These are phyloP conservation scores for Pelobates cultripes DNA, from an alignment of 2,797 vertebrate species.

Conservation along the genomic window DNA sequence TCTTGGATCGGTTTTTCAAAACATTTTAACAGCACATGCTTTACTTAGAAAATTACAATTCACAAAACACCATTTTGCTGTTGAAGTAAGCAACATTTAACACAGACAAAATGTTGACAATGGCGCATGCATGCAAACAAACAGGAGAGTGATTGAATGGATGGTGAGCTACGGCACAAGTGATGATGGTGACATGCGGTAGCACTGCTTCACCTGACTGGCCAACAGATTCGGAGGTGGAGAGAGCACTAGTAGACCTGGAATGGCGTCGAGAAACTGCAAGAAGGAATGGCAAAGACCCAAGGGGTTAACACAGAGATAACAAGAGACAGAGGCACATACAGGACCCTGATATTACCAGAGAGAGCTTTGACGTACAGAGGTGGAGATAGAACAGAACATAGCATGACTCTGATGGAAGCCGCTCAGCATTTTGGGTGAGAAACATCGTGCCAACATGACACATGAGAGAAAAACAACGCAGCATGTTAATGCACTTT, in stretches of 20 bases:
- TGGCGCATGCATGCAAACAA: neutral
- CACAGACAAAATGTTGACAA: neutral
- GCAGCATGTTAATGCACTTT: slow-evolving; percentile 3
- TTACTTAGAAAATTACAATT: neutral
- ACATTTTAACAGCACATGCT: neutral
- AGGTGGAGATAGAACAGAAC: neutral
- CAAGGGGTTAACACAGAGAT: slow-evolving; percentile 82
- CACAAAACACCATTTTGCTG: neutral
- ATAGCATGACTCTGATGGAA: too few relatives aligned
- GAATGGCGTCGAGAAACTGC: slow-evolving; percentile 99
- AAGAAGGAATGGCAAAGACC: slow-evolving; percentile 83
- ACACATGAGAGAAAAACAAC: too few relatives aligned
- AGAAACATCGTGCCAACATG: too few relatives aligned
- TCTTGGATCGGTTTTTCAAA: too few relatives aligned
- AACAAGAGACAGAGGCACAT: slow-evolving; percentile 66
- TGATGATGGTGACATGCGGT: slow-evolving; percentile 80
- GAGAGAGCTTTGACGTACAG: slow-evolving; percentile 17
- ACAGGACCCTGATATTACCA: slow-evolving; percentile 3
- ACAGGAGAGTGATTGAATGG: too few relatives aligned
- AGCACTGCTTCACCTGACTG: slow-evolving; percentile 97
- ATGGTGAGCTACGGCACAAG: neutral
- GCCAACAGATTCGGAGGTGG: slow-evolving; percentile 93
- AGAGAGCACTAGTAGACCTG: slow-evolving; percentile 98
- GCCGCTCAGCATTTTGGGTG: too few relatives aligned
- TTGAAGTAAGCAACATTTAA: neutral